phyloP scores from a whole-genome alignment of 2,113 vertebrate genomes.

The Ibidorhyncha struthersii region DNA sequence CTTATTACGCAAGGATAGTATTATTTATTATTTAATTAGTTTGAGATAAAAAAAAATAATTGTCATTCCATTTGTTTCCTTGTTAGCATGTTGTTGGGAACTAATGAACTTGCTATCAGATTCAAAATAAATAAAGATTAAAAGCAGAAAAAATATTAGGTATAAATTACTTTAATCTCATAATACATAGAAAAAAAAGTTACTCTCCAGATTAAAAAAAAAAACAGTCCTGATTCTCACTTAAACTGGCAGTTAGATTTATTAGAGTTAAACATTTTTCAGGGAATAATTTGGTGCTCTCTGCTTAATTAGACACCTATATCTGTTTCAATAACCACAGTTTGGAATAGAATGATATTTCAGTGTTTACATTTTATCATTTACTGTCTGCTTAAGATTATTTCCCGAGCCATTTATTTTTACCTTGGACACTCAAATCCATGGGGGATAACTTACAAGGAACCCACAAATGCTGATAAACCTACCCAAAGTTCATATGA shows the following conservation, averaged over 20 bases:
- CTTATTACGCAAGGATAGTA: background rate
- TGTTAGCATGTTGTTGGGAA: background rate
- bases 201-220: background rate
- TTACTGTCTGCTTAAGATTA: background rate
- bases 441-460: background rate
- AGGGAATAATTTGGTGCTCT: background rate
- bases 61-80: background rate
- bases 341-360: background rate
- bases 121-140: conserved; percentile 57
- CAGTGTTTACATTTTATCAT: background rate
- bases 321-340: background rate
- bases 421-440: background rate
- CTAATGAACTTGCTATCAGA: background rate
- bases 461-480: background rate
- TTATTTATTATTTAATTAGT: background rate
- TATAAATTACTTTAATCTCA: conserved; percentile 46
- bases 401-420: background rate
- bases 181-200: background rate
- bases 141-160: conserved; percentile 26
- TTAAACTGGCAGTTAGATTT: background rate
- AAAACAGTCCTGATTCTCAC: background rate
- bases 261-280: background rate
- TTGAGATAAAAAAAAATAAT: background rate
- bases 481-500: background rate
- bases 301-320: background rate